Percentiles rank a stretch among this genome's conserved stretches.
phyloP scores from a whole-genome alignment of 2,113 vertebrate species.

The Clarias gariepinus region DNA sequence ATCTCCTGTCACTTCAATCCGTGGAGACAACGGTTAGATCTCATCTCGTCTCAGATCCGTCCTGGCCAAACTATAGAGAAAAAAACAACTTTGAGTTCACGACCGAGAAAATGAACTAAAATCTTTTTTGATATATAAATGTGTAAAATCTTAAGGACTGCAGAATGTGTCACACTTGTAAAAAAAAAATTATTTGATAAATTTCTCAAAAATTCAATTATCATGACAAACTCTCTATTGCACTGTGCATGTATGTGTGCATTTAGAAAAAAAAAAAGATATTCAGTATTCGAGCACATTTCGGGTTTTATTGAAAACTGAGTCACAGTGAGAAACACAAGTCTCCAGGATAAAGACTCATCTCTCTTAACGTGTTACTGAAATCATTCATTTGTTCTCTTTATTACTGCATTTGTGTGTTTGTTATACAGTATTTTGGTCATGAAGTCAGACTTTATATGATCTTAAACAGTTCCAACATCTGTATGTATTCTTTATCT shows the following conservation, averaged over 20 bases:
- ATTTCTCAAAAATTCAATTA: no score
- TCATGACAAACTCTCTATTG: neutral
- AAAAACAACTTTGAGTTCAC: neutral
- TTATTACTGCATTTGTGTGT: neutral
- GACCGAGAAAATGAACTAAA: neutral
- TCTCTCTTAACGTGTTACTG: neutral
- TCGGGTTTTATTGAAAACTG: no score
- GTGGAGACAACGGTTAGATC: slow-evolving; percentile 60
- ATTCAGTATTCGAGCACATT: no score
- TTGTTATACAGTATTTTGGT: neutral
- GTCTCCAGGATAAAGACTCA: no score
- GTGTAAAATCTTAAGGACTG: neutral
- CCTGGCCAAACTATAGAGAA: neutral
- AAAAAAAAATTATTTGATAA: no score
- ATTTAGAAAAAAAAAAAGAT: no score
- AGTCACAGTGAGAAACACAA: no score
- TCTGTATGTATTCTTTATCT: neutral
- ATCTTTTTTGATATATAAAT: no score
- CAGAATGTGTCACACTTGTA: neutral
- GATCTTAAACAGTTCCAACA: no score
- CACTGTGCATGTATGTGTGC: neutral
- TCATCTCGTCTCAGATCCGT: neutral
- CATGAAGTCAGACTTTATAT: neutral
- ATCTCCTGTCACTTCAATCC: no score
- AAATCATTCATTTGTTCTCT: neutral